Conservation (phyloP, 2,113 vertebrate genomes). For the Lamprologus lemairii region DNA sequence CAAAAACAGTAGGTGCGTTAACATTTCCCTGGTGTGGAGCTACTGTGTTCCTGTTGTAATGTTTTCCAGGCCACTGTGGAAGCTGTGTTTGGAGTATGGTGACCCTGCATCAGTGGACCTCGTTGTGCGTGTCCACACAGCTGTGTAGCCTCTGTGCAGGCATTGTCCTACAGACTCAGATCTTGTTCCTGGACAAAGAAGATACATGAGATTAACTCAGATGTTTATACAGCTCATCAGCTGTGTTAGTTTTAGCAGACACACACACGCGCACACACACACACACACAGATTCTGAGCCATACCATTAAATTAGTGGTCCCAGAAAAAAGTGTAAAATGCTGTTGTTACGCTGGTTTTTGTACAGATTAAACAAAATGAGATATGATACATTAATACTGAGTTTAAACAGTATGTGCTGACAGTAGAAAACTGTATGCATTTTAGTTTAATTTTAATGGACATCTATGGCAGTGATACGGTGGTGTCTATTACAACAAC, state of each 20-base stretch:
- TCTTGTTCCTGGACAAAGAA: slow-evolving; percentile 48
- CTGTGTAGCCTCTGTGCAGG: slow-evolving; percentile 47
- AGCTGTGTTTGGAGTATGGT: slow-evolving; percentile 28
- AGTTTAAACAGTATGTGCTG: not conserved
- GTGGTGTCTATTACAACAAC: not conserved
- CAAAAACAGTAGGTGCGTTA: slow-evolving; percentile 1
- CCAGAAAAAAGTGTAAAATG: not conserved
- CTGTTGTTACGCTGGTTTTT: not conserved
- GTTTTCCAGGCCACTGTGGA: not conserved
- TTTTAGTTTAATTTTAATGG: not conserved
- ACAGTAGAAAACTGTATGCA: not conserved
- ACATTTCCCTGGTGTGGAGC: slow-evolving; percentile 14
- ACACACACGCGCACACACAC: not conserved
- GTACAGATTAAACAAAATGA: not conserved
- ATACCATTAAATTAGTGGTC: not conserved
- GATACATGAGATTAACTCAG: slow-evolving; percentile 34
- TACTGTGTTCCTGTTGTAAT: slow-evolving; percentile 39
- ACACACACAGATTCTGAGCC: not conserved
- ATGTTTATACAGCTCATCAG: slow-evolving; percentile 56
- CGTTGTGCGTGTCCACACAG: slow-evolving; percentile 42
- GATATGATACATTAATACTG: not conserved
- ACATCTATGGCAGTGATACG: not conserved
- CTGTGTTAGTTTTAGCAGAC: slow-evolving; percentile 35
- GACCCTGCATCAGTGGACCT: slow-evolving; percentile 19
- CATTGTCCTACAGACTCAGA: slow-evolving; percentile 52